Evolutionary conservation across 2,888 invertebrate species (phyloP).

Genomic region (Eupeodes latifasciatus): DNA sequence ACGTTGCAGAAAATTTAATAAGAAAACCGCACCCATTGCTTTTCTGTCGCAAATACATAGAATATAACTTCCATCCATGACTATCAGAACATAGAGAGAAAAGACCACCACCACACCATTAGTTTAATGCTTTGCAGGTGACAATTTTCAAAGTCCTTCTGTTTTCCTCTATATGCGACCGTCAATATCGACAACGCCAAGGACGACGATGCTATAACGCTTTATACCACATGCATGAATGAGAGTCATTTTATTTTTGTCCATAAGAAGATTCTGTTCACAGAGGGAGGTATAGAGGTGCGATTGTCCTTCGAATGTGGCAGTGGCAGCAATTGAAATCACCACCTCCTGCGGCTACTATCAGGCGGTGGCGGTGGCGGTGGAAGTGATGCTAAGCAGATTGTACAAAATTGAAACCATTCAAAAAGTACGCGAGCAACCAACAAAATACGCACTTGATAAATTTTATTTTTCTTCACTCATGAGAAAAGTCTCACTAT

Average conservation of each 20-base stretch:
- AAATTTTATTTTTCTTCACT: constrained; percentile 48
- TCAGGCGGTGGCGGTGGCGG: too few species aligned
- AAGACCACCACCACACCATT: not conserved
- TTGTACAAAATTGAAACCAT: constrained; percentile 42
- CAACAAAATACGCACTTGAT: constrained; percentile 71
- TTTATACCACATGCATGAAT: constrained; percentile 22
- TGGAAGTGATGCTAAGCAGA: not conserved
- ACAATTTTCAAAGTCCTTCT: constrained; percentile 16
- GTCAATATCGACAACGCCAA: too few species aligned
- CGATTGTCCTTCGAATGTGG: not conserved
- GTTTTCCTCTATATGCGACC: not conserved
- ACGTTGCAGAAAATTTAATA: constrained; percentile 53
- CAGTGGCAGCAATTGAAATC: constrained; percentile 18
- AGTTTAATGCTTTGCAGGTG: constrained; percentile 25
- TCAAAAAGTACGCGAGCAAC: constrained; percentile 36
- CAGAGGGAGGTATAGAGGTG: not conserved
- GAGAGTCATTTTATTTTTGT: constrained; percentile 15
- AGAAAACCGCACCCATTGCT: constrained; percentile 45
- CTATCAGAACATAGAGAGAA: too few species aligned
- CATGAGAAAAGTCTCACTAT: constrained; percentile 1
- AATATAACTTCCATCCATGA: too few species aligned
- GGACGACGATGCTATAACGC: too few species aligned
- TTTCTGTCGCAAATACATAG: too few species aligned
- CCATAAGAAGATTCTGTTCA: not conserved
- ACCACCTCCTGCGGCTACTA: not conserved